Percentiles rank a stretch among this genome's conserved stretches.
These are phyloP conservation scores for Hemichromis elongatus DNA, from an alignment of 2,113 vertebrate species.

Conservation along the genomic window DNA sequence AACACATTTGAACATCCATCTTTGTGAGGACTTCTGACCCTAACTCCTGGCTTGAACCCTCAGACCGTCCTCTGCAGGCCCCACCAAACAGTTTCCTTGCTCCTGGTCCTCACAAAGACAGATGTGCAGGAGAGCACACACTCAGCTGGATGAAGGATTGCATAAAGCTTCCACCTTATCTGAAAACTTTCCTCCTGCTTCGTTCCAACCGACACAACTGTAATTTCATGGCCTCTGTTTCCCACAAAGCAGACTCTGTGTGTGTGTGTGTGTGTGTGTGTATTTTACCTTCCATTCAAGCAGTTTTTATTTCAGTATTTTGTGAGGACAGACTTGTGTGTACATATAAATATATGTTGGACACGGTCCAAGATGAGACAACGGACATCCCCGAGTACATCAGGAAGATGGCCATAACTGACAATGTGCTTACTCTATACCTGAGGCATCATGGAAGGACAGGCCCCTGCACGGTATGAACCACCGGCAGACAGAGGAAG, in stretches of 20 bases:
- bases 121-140: neutral
- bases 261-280: neutral
- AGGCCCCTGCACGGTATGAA: neutral
- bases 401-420: neutral
- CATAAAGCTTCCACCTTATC: neutral
- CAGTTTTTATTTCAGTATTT: neutral
- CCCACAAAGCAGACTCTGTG: neutral
- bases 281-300: neutral
- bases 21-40: neutral
- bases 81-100: neutral
- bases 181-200: neutral
- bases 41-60: neutral
- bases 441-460: neutral
- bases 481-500: neutral
- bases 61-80: neutral
- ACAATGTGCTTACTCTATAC: neutral
- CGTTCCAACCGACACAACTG: neutral
- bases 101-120: neutral
- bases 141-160: neutral
- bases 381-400: neutral
- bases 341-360: neutral
- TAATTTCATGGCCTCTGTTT: neutral
- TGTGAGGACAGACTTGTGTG: neutral
- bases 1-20: neutral
- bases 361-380: neutral